Conservation (phyloP, 2,113 vertebrate genomes). For the Zosterops pallidus region DNA sequence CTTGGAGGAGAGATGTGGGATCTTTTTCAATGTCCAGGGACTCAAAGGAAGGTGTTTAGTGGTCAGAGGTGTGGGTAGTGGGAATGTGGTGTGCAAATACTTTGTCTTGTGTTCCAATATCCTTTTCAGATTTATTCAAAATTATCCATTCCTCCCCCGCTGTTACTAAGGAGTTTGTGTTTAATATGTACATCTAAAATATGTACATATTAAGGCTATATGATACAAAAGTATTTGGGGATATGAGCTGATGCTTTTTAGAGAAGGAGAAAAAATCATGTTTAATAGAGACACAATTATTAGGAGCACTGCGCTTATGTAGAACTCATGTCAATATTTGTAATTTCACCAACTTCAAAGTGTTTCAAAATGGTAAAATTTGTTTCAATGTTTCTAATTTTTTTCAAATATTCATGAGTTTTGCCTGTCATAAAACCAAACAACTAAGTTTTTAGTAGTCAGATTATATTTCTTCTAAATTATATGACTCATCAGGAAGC, state of each 20-base stretch:
- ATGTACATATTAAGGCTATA: background rate
- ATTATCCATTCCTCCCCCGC: background rate
- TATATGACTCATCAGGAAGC: conserved; percentile 18
- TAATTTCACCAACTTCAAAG: background rate
- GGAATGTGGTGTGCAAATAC: background rate
- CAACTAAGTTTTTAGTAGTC: background rate
- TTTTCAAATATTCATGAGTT: background rate
- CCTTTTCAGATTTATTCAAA: background rate
- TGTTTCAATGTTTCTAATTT: background rate
- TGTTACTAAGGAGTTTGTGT: background rate
- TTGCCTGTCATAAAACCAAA: background rate
- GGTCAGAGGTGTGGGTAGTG: background rate
- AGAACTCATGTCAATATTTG: background rate
- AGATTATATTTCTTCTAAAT: background rate
- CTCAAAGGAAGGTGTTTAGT: background rate
- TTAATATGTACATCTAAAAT: background rate
- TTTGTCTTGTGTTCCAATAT: background rate
- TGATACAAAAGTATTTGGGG: background rate
- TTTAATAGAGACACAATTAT: background rate
- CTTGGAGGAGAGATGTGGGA: background rate
- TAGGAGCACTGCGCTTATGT: background rate
- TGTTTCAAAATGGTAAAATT: background rate
- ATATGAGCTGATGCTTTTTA: background rate
- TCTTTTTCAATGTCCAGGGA: background rate
- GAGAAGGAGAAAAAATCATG: background rate